Evolutionary conservation across 2,888 invertebrate species (phyloP).

Genomic region (Lycophotia porphyrea): DNA sequence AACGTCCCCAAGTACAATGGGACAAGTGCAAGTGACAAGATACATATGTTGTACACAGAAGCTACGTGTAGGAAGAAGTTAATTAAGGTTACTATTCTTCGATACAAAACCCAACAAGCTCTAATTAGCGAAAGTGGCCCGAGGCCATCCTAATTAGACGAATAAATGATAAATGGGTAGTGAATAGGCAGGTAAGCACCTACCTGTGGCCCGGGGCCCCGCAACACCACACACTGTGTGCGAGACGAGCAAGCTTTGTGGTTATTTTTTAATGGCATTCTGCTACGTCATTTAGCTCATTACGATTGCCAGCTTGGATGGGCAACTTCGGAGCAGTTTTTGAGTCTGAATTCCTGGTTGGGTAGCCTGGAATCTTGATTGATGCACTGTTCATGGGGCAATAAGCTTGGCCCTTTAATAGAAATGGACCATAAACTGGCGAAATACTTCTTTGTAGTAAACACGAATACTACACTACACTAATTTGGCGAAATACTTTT

Average conservation of each 20-base stretch:
- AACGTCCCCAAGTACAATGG: background rate
- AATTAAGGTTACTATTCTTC: background rate
- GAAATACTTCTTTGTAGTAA: too few relatives aligned
- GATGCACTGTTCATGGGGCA: background rate
- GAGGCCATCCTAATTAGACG: slow-evolving; percentile 33
- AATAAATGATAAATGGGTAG: slow-evolving; percentile 41
- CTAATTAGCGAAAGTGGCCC: slow-evolving; percentile 43
- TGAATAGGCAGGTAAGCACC: slow-evolving; percentile 16
- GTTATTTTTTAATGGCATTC: background rate
- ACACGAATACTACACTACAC: too few relatives aligned
- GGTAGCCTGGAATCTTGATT: background rate
- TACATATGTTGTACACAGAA: too few relatives aligned
- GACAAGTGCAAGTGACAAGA: too few relatives aligned
- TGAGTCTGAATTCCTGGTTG: too few relatives aligned
- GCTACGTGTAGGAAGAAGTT: too few relatives aligned
- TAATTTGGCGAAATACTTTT: too few relatives aligned
- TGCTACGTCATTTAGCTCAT: background rate
- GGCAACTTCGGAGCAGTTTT: background rate
- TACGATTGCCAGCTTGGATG: background rate
- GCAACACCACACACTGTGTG: slow-evolving; percentile 1
- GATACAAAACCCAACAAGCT: slow-evolving; percentile 6
- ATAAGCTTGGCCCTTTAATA: background rate
- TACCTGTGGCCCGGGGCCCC: background rate
- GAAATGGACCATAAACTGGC: background rate
- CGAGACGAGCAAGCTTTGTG: background rate